phyloP scores from a whole-genome alignment of 2,888 invertebrate species.

The Caenorhabditis sinica region DNA sequence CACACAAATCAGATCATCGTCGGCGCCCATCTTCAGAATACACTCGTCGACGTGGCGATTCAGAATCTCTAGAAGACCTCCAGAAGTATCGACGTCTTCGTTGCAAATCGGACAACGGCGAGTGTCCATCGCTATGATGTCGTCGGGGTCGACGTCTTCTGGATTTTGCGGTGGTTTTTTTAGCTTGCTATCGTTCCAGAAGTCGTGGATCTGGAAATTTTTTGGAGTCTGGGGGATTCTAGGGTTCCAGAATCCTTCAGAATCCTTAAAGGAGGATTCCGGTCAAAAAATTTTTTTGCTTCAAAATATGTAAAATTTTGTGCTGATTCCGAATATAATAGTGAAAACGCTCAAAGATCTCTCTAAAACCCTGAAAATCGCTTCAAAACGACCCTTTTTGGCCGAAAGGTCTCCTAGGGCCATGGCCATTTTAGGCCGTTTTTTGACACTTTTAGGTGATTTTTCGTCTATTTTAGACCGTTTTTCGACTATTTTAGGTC shows the following conservation, averaged over 20 bases:
- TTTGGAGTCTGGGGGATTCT: background rate
- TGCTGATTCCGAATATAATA: too few relatives aligned
- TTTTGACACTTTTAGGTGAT: too few relatives aligned
- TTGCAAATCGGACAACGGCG: conserved; percentile 68
- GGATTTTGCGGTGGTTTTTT: background rate
- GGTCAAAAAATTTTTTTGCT: too few relatives aligned
- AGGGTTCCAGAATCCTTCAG: background rate
- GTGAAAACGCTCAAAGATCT: too few relatives aligned
- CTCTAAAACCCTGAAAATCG: too few relatives aligned
- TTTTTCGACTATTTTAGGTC: too few relatives aligned
- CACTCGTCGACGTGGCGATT: conserved; percentile 74
- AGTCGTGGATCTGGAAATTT: conserved; percentile 66
- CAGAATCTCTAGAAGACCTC: conserved; percentile 46
- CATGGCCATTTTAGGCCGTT: too few relatives aligned
- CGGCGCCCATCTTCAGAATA: conserved; percentile 34
- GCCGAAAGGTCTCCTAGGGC: too few relatives aligned
- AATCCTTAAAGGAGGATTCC: too few relatives aligned
- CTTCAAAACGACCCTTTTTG: too few relatives aligned
- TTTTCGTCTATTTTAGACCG: too few relatives aligned
- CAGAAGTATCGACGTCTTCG: conserved; percentile 31
- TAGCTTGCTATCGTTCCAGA: conserved; percentile 57
- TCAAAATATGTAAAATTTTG: too few relatives aligned
- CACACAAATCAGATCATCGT: conserved; percentile 55
- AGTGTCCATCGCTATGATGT: conserved; percentile 26
- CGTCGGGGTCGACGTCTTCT: background rate